These are phyloP conservation scores for Silurus glanis DNA, from an alignment of 2,113 vertebrate species.

Conservation along the genomic window DNA sequence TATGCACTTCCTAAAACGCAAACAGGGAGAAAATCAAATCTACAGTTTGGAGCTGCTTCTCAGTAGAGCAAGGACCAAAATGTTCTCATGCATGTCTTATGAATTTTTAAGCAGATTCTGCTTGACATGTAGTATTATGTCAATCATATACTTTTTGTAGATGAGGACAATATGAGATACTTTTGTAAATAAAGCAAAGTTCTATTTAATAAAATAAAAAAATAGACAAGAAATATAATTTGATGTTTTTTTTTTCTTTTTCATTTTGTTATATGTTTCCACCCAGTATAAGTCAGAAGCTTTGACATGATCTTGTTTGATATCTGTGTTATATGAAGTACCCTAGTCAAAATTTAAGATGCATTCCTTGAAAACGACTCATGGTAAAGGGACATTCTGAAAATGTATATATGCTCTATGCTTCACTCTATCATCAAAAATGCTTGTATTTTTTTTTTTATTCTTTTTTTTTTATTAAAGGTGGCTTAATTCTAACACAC, in stretches of 20 bases:
- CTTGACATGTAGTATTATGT: constrained; percentile 29
- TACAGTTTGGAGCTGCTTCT: constrained; percentile 25
- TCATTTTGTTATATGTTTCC: neutral
- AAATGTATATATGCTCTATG: neutral
- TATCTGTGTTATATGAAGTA: neutral
- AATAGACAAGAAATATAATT: neutral
- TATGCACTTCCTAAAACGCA: constrained; percentile 43
- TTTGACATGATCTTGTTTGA: neutral
- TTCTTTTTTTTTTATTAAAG: neutral
- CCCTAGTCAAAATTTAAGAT: neutral
- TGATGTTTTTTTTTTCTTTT: neutral
- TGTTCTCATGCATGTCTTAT: constrained; percentile 40
- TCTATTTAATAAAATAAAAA: neutral
- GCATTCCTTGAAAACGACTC: neutral
- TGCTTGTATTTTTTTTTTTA: neutral
- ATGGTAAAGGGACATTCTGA: neutral
- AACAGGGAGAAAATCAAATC: constrained; percentile 34
- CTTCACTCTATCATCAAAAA: neutral
- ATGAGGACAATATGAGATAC: neutral
- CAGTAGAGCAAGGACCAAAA: constrained; percentile 23
- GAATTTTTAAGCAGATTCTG: constrained; percentile 23
- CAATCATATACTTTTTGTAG: constrained; percentile 9
- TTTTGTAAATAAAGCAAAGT: neutral
- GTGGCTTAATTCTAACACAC: neutral
- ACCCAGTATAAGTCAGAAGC: neutral